These are phyloP conservation scores for Elysia chlorotica DNA, from an alignment of 1,140 invertebrate species.

Conservation along the genomic window DNA sequence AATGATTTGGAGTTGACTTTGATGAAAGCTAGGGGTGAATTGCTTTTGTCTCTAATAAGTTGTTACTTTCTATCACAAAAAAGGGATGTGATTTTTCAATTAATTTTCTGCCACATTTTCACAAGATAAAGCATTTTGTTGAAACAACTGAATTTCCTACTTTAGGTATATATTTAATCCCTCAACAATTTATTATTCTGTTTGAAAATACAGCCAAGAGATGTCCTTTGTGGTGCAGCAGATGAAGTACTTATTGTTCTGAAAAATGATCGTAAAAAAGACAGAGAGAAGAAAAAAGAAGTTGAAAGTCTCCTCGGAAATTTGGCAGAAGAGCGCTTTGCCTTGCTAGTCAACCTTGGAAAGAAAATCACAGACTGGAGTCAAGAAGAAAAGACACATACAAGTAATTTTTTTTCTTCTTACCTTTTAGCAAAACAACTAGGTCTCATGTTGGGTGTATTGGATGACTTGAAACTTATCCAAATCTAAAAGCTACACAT, in stretches of 20 bases:
- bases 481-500: too few relatives aligned
- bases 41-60: too few relatives aligned
- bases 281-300: slow-evolving; percentile 92
- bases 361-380: slow-evolving; percentile 99
- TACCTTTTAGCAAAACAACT: too few relatives aligned
- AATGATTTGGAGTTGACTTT: background rate
- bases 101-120: too few relatives aligned
- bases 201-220: slow-evolving; percentile 75
- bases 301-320: slow-evolving; percentile 83
- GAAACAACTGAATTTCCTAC: too few relatives aligned
- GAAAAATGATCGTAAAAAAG: slow-evolving; percentile 94
- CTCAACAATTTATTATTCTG: background rate
- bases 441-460: too few relatives aligned
- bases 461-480: too few relatives aligned
- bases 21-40: too few relatives aligned
- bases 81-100: too few relatives aligned
- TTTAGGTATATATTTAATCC: too few relatives aligned
- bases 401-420: slow-evolving; percentile 51
- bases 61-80: too few relatives aligned
- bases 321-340: slow-evolving; percentile 93
- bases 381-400: slow-evolving; percentile 75
- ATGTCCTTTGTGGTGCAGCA: slow-evolving; percentile 95
- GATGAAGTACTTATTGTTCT: slow-evolving; percentile 95
- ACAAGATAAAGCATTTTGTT: too few relatives aligned
- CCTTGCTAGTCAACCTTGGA: slow-evolving; percentile 90